Base-by-base conservation (phyloP, 2,113 vertebrate species). In the Caretta caretta region DNA sequence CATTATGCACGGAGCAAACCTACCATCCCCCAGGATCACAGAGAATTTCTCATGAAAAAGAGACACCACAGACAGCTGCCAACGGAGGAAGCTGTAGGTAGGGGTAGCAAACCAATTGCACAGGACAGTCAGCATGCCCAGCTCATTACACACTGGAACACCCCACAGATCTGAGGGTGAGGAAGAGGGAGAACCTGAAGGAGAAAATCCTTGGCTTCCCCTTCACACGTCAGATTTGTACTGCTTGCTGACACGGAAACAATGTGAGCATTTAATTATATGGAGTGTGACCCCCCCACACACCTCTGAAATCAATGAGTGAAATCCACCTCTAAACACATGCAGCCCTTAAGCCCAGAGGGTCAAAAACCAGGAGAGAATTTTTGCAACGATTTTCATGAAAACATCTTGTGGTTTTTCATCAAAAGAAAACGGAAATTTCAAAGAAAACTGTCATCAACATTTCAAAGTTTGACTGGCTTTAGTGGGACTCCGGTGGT, bases 71-170 rank as follows among this genome's bases (percentile, higher is more conserved):
- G 80, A 80, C 49, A 90, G 86, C 14, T 72, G 89, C 8, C 8
- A 3, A 31, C 75, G 89, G 51, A 93, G 88, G 93, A 80, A 86
- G 10, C 56, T 93, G 56, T 93, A 1, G 84, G 54, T 54, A 49
- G 19, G 19, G 88, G 57, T 17, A 89, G 31, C 35, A 38, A n/a
- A 51, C 49, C 59, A 1, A n/a, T 78, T 49, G 42, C 78, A 72
- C 31, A 76, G 62, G 51, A 24, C 84, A 85, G 78, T 87, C 83
- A 87, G 85, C 5, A 57, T 1, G 0, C 14, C 1, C 0, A 1
- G 3, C 53, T 46, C 25, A 1, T 29, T 86, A 35, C 10, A 16
- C 10, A 16, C 62, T 82, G n/a, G 54, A 89, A 59, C 31, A 19
- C 56, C 22, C 81, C 51, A 0, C 20, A 83, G 83, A 82, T 49